These are phyloP conservation scores for Syrphus vitripennis DNA, from an alignment of 2,888 invertebrate species.

Conservation along the genomic window DNA sequence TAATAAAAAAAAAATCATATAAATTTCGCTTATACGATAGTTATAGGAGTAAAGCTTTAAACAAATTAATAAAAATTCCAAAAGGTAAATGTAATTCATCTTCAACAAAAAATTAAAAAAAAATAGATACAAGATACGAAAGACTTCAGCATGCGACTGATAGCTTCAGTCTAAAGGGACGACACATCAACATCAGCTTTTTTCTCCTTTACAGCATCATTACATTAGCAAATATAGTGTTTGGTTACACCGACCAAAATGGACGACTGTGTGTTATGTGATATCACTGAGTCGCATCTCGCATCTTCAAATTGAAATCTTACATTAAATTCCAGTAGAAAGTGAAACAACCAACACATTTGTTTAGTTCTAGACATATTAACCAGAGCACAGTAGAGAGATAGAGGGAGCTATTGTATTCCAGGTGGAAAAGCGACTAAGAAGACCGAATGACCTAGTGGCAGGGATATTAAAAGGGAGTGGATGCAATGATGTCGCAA, in stretches of 20 bases:
- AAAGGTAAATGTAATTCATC: conserved; percentile 29
- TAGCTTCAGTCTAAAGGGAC: conserved; percentile 7
- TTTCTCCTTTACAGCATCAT: conserved; percentile 48
- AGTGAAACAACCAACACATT: conserved; percentile 61
- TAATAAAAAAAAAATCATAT: conserved; percentile 71
- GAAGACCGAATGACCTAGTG: conserved; percentile 48
- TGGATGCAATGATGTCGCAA: not conserved
- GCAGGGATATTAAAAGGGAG: conserved; percentile 17
- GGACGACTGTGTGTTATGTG: not conserved
- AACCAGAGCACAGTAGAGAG: not conserved
- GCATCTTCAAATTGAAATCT: conserved; percentile 58
- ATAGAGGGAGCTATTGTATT: not conserved
- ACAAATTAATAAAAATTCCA: not conserved
- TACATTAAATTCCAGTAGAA: conserved; percentile 54
- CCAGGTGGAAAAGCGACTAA: conserved; percentile 53
- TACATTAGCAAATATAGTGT: conserved; percentile 48
- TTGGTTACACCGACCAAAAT: not conserved
- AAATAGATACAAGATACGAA: conserved; percentile 15
- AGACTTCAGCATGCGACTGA: not conserved
- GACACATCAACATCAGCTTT: conserved; percentile 36
- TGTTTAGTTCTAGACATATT: conserved; percentile 52
- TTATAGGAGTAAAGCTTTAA: not conserved
- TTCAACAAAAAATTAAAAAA: not conserved
- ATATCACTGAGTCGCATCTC: conserved; percentile 41
- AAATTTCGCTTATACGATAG: not conserved